Evolutionary conservation across 2,797 vertebrate species (phyloP).

Genomic region (Uromys caudimaculatus): DNA sequence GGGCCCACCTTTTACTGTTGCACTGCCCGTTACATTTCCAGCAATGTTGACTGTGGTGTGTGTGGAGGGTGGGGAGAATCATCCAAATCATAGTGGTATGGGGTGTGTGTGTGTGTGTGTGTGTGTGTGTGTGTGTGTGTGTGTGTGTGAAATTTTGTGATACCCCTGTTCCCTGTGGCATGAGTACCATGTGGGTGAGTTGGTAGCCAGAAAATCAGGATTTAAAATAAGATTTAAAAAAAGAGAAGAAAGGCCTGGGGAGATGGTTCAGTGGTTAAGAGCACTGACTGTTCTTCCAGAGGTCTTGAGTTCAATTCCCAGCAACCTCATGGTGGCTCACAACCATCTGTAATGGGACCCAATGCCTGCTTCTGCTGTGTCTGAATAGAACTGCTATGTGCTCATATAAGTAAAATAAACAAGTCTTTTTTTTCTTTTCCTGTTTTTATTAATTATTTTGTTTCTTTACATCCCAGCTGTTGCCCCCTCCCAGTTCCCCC

Average conservation of each 20-base stretch:
- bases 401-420: background rate
- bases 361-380: background rate
- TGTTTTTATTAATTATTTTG: too few species aligned
- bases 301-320: background rate
- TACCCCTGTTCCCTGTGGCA: background rate
- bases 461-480: too few species aligned
- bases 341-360: background rate
- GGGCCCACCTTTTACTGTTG: background rate
- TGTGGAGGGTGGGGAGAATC: too few species aligned
- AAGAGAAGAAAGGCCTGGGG: background rate
- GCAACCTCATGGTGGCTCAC: background rate
- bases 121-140: background rate
- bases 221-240: conserved; percentile 42
- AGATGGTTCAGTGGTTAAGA: background rate
- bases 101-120: too few species aligned
- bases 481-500: too few species aligned
- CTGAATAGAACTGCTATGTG: background rate
- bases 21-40: background rate
- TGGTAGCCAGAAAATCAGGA: conserved; percentile 2
- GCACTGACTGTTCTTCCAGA: background rate
- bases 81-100: background rate
- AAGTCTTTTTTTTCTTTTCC: background rate
- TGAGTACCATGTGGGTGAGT: background rate
- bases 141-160: background rate
- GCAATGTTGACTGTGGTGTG: background rate